Base-by-base conservation (phyloP, 2,113 vertebrate genomes). In the Grammatotria lemairii region DNA sequence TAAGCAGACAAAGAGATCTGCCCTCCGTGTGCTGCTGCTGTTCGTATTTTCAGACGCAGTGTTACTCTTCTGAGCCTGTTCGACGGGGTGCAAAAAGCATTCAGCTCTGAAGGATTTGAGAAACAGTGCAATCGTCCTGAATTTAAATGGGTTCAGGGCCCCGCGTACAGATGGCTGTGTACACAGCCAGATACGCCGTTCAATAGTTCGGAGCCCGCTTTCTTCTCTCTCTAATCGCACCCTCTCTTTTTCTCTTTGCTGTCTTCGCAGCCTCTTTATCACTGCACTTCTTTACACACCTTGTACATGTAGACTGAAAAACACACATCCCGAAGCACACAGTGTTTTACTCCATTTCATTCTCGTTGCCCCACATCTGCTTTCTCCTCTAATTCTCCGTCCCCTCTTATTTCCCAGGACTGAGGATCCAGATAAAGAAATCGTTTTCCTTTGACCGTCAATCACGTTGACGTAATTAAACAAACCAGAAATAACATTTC, bases 61-160 rank as follows among this genome's bases (percentile, higher is more conserved):
- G 81, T 70, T 86, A 7, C 31, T 81, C 80, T 57, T 42, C 58
- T 51, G 45, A 85, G 88, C 38, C 86, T 81, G 87, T 90, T 91
- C 57, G 65, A 38, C 42, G 49, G 83, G 83, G 81, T 85, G 91
- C 86, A 87, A 82, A 86, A 93, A 81, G 83, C 91, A 89, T 93
- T 90, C 88, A 84, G 89, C 92, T 91, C 93, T 91, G 88, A 91
- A 91, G 93, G 91, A 94, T 94, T 93, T 94, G 84, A 89, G 88
- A 94, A 94, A 91, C 93, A 85, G 89, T 92, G 92, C 89, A 85
- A 90, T 93, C 87, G 91, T 94, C 83, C 85, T 92, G 94, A 93
- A 95, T 94, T 90, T 92, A 91, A 94, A 95, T 93, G 78, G 91
- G 89, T 92, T 92, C 89, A 91, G 90, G 86, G 86, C 87, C 88